Percentiles rank a stretch among this genome's conserved stretches.
phyloP scores from a whole-genome alignment of 2,888 invertebrate genomes.

The Drosophila parthenogenetica region DNA sequence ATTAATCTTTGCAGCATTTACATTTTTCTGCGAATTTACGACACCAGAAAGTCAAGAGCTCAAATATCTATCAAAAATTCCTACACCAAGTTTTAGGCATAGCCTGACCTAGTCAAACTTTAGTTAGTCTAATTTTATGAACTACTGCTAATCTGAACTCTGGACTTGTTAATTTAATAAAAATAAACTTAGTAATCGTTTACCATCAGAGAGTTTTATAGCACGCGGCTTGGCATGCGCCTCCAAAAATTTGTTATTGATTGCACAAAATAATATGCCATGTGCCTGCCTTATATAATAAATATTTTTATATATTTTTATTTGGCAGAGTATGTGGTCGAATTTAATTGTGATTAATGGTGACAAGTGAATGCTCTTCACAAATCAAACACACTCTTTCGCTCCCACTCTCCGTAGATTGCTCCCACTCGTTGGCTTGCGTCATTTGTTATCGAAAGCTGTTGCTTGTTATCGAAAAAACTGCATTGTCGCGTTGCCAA shows the following conservation, averaged over 20 bases:
- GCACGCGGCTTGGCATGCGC: conserved; percentile 28
- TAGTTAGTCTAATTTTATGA: too few species aligned
- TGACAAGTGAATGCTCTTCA: conserved; percentile 31
- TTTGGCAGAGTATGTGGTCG: background rate
- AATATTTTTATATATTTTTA: background rate
- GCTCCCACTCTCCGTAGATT: too few species aligned
- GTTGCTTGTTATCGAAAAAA: background rate
- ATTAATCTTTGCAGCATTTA: conserved; percentile 35
- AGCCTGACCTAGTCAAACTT: too few species aligned
- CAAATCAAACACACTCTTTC: background rate
- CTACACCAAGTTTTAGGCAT: too few species aligned
- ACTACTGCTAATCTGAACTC: too few species aligned
- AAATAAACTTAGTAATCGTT: conserved; percentile 3
- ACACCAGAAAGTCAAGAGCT: conserved; percentile 18
- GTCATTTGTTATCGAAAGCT: too few species aligned
- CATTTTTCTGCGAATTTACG: conserved; percentile 5
- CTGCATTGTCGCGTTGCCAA: conserved; percentile 15
- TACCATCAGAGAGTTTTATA: conserved; percentile 4
- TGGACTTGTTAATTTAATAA: conserved; percentile 14
- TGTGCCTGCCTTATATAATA: conserved; percentile 47
- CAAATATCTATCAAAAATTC: background rate
- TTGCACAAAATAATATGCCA: conserved; percentile 48
- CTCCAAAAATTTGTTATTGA: conserved; percentile 53
- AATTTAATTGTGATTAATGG: conserved; percentile 1
- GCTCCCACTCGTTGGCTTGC: too few species aligned